phyloP scores from a whole-genome alignment of 2,888 invertebrate species.

The Marronus borbonicus region DNA sequence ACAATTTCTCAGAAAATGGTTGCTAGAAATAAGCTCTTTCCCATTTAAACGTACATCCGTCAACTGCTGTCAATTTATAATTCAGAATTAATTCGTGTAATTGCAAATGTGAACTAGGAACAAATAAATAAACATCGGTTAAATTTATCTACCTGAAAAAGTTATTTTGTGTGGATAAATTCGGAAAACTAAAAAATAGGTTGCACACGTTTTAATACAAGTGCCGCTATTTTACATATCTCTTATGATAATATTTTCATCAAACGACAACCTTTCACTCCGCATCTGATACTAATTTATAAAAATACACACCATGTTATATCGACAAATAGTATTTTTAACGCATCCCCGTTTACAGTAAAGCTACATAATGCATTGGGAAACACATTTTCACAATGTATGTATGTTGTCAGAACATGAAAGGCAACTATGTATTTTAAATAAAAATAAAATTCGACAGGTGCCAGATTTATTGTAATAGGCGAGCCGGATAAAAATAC shows the following conservation, averaged over 20 bases:
- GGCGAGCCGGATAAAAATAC: slow-evolving; percentile 26
- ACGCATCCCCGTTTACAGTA: slow-evolving; percentile 15
- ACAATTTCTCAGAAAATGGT: no score
- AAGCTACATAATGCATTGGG: not conserved
- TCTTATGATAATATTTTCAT: not conserved
- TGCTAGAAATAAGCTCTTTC: no score
- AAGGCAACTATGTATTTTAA: slow-evolving; percentile 37
- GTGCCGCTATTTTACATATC: not conserved
- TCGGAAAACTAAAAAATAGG: no score
- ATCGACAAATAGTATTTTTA: slow-evolving; percentile 27
- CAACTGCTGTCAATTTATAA: not conserved
- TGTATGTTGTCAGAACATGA: slow-evolving; percentile 33
- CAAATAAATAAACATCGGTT: no score
- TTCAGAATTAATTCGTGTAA: slow-evolving; percentile 13
- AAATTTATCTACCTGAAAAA: no score
- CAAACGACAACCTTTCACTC: not conserved
- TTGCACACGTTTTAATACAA: no score
- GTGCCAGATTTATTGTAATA: slow-evolving; percentile 25
- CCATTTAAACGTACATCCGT: no score
- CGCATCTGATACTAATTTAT: slow-evolving; percentile 14
- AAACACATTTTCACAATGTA: slow-evolving; percentile 31
- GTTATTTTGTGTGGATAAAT: no score
- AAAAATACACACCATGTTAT: slow-evolving; percentile 9
- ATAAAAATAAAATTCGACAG: slow-evolving; percentile 40
- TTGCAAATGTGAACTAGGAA: not conserved